Conservation (phyloP, 2,888 invertebrate species). For the Cosmia trapezina region DNA sequence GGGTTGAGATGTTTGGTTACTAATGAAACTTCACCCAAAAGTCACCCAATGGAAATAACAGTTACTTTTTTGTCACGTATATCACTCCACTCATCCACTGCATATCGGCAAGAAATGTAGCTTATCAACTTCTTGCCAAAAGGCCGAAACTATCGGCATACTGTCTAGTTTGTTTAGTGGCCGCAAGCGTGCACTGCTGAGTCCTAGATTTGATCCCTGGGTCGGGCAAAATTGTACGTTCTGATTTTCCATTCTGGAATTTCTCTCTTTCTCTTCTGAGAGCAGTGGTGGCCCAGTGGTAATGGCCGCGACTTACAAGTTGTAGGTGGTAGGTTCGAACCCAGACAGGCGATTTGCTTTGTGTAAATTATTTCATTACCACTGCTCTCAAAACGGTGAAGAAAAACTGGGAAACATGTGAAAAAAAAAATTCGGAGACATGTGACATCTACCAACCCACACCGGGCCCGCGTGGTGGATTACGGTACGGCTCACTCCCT, state of each 20-base stretch:
- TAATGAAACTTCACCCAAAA: slow-evolving; percentile 25
- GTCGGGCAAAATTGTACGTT: not conserved
- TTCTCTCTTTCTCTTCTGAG: not conserved
- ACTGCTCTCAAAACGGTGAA: no score
- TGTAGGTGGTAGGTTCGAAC: no score
- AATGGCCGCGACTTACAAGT: no score
- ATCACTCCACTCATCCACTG: not conserved
- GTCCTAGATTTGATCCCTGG: not conserved
- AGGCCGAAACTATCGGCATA: not conserved
- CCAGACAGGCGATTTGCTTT: no score
- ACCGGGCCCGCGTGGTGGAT: no score
- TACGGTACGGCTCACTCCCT: no score
- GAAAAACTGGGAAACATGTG: no score
- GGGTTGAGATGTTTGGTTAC: not conserved
- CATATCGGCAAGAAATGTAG: not conserved
- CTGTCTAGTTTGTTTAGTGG: not conserved
- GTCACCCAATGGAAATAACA: slow-evolving; percentile 1
- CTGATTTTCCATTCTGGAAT: not conserved
- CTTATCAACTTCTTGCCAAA: not conserved
- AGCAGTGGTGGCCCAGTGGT: no score
- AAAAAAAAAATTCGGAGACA: no score
- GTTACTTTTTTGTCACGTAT: slow-evolving; percentile 1
- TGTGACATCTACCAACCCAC: no score
- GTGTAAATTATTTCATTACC: no score
- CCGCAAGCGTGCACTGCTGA: not conserved